Evolutionary conservation across 2,888 invertebrate species (phyloP), one percentile per base, ranked within the genome.

Genomic region (Rhagonycha fulva): DNA sequence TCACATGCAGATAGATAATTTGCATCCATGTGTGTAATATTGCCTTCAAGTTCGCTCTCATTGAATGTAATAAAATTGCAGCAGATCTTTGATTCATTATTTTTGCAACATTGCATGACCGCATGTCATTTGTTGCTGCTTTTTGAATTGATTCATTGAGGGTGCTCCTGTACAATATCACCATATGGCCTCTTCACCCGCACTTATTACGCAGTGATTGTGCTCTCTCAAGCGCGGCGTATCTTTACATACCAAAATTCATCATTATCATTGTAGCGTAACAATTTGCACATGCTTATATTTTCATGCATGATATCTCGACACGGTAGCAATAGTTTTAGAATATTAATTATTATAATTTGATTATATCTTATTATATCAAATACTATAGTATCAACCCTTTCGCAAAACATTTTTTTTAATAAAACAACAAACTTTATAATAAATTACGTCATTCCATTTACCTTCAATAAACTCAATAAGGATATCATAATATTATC

Each of bases 111-210:
- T 66, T 66, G 23, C 63, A 24, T 24, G 63, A 66, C 63, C 63
- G 63, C 63, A 24, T 66, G 63, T 66, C 63, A 66, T 66, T 66
- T 66, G 63, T 24, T 66, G 63, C n/a, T 24, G 26, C 63, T 24
- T 26, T 66, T 66, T 26, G 63, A 66, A 66, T 26, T 23, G 23
- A 66, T 66, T 73, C 63, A 68, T 67, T 68, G 68, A 24, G 68
- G 70, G 72, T 67, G 61, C 32, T 62, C 24, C 68, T 47, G 66
- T 70, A 72, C 72, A 73, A 72, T 73, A 70, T 69, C 14, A 70
- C 81, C 81, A 81, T 81, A 81, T 81, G 81, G 80, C 80, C 81
- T 76, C 79, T 81, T 81, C 80, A 80, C 80, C 79, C 76, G 73
- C 78, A 81, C 79, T 78, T 80, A 80, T 81, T 81, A 81, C 79